phyloP scores from a whole-genome alignment of 1,140 invertebrate genomes.

The Steinernema khuongi region DNA sequence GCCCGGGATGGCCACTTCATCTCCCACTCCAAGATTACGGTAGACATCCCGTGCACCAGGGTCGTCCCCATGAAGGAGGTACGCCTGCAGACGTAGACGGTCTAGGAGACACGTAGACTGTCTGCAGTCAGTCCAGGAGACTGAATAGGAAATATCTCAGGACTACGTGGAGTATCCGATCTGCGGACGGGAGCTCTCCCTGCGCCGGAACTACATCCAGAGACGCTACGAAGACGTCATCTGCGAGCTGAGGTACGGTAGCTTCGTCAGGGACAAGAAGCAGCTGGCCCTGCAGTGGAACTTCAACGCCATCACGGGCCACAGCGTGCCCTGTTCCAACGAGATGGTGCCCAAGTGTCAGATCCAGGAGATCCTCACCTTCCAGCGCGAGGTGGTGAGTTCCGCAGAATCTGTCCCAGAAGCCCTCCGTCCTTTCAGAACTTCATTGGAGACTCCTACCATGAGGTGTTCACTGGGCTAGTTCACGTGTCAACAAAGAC shows the following conservation, averaged over 20 bases:
- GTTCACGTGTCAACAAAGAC: no score
- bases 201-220: background rate
- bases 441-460: constrained; percentile 1
- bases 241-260: background rate
- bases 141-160: background rate
- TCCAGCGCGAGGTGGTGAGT: background rate
- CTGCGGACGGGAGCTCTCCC: background rate
- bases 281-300: background rate
- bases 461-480: no score
- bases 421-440: background rate
- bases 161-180: constrained; percentile 7
- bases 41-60: background rate
- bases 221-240: constrained; percentile 1
- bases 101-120: no score
- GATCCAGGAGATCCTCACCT: background rate
- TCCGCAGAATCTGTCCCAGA: background rate
- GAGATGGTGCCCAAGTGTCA: background rate
- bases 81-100: background rate
- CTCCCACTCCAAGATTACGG: background rate
- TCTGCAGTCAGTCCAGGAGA: background rate
- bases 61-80: constrained; percentile 1
- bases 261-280: background rate
- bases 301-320: background rate
- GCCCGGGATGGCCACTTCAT: background rate
- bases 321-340: background rate